A percentile compares a stretch with the other conserved stretches of the same genome.
Evolutionary conservation across 2,888 invertebrate species (phyloP).

Genomic region (Eulithis prunata): DNA sequence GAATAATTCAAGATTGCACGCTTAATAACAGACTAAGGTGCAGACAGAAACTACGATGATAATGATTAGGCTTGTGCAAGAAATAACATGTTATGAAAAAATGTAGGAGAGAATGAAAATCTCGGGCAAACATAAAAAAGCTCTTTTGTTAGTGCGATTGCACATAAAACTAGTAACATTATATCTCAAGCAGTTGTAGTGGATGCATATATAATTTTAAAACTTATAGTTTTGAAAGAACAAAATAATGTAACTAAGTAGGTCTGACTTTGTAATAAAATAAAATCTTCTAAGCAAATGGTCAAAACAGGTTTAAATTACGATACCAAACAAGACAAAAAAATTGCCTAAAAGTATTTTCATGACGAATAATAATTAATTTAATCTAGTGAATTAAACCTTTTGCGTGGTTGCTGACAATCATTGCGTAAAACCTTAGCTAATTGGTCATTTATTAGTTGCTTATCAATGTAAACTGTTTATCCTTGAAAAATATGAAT

Average conservation of each 20-base stretch:
- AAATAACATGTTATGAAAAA: neutral
- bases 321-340: constrained; percentile 10
- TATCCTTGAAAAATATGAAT: too few species aligned
- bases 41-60: neutral
- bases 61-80: constrained; percentile 1
- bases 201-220: too few species aligned
- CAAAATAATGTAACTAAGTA: too few species aligned
- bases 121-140: neutral
- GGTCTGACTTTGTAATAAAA: neutral
- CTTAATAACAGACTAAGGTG: constrained; percentile 19
- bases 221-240: too few species aligned
- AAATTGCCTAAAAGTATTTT: constrained; percentile 3
- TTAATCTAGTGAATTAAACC: too few species aligned
- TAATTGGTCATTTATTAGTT: too few species aligned
- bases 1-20: constrained; percentile 20
- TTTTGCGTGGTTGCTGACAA: too few species aligned
- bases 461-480: too few species aligned
- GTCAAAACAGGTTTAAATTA: constrained; percentile 21
- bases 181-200: too few species aligned
- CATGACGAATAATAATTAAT: neutral
- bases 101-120: neutral
- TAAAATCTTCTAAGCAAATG: neutral
- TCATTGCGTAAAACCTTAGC: too few species aligned
- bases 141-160: neutral
- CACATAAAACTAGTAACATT: too few species aligned